Conservation (phyloP, 2,797 vertebrate genomes). For the Fringilla coelebs region DNA sequence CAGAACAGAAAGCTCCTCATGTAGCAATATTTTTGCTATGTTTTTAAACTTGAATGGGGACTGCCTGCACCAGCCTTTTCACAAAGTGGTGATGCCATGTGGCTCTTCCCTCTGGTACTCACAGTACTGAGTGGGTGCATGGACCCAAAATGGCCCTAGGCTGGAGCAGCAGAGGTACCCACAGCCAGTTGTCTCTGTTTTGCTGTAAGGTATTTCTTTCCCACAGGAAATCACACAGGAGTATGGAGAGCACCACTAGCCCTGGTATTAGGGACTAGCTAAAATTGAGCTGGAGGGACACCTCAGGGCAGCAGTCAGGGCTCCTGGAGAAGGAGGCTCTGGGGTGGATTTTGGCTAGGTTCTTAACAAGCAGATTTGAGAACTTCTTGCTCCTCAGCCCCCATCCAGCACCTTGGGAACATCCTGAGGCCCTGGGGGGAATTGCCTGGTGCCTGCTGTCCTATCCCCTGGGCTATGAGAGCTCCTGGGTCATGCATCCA, state of each 20-base stretch:
- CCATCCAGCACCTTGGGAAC: neutral
- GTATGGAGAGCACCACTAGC: fast-evolving
- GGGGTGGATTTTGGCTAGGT: neutral
- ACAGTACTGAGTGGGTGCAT: neutral
- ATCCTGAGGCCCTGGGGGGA: neutral
- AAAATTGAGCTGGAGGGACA: neutral
- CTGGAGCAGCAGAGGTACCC: neutral
- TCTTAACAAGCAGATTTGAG: neutral
- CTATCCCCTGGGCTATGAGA: neutral
- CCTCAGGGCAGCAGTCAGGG: neutral
- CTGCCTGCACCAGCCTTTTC: neutral
- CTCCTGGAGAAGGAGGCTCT: neutral
- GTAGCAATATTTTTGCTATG: neutral
- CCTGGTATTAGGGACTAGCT: neutral
- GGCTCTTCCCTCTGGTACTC: neutral
- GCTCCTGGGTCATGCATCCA: fast-evolving
- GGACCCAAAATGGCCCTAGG: neutral
- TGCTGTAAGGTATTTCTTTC: neutral
- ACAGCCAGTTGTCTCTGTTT: neutral
- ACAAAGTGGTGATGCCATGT: neutral
- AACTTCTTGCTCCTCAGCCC: neutral
- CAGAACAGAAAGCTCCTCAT: neutral
- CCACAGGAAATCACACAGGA: neutral
- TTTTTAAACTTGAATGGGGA: neutral
- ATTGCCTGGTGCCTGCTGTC: neutral